Evolutionary conservation across 2,888 invertebrate species (phyloP).

Genomic region (Gandaritis pyraliata): DNA sequence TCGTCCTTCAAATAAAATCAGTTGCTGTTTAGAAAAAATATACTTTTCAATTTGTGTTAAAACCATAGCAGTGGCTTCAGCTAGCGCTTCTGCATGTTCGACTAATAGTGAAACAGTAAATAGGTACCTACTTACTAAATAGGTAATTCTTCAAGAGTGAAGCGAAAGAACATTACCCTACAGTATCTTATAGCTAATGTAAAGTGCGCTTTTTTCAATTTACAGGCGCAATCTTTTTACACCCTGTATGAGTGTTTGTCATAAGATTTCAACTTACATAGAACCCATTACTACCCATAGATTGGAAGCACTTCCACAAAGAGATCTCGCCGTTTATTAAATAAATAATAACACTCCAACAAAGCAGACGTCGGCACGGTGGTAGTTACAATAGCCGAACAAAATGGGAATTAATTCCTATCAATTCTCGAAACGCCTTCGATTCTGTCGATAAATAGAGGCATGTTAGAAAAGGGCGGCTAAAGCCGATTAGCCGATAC

Average conservation of each 20-base stretch:
- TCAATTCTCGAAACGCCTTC: constrained; percentile 80
- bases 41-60: too few species aligned
- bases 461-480: constrained; percentile 58
- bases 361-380: constrained; percentile 65
- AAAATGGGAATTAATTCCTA: constrained; percentile 82
- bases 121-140: too few species aligned
- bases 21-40: too few species aligned
- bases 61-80: too few species aligned
- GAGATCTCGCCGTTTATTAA: constrained; percentile 74
- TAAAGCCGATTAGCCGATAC: constrained; percentile 81
- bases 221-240: background rate
- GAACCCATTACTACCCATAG: constrained; percentile 40
- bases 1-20: too few species aligned
- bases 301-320: constrained; percentile 70
- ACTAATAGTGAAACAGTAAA: too few species aligned
- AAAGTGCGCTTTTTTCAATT: background rate
- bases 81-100: too few species aligned
- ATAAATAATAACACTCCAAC: constrained; percentile 77
- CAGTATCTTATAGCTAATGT: too few species aligned
- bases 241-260: constrained; percentile 10
- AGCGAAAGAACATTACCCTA: too few species aligned
- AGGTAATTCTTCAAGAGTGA: too few species aligned
- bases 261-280: constrained; percentile 20
- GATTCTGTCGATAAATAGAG: constrained; percentile 66
- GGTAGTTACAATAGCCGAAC: constrained; percentile 79